These are phyloP conservation scores for Falcunculus frontatus DNA, from an alignment of 2,113 vertebrate genomes.

Conservation along the genomic window DNA sequence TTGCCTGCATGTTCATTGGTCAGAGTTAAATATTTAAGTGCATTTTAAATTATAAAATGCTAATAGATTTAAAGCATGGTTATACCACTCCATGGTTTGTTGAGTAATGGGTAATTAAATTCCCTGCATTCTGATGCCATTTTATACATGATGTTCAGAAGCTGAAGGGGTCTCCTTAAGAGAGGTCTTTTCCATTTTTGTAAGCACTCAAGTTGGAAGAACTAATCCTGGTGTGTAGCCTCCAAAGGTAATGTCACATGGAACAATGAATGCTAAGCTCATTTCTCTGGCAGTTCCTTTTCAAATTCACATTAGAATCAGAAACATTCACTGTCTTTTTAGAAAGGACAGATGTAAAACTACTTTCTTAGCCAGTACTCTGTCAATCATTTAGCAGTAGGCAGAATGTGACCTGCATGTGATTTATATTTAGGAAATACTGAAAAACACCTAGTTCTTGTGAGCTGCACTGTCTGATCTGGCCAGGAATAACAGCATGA, in stretches of 20 bases:
- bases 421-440: background rate
- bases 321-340: background rate
- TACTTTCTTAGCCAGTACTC: background rate
- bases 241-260: background rate
- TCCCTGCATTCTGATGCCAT: background rate
- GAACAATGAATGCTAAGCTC: background rate
- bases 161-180: background rate
- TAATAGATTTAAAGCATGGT: background rate
- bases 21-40: background rate
- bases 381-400: background rate
- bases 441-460: background rate
- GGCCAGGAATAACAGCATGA: background rate
- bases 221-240: background rate
- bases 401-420: background rate
- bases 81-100: background rate
- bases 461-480: background rate
- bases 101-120: background rate
- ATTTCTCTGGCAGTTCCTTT: background rate
- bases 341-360: background rate
- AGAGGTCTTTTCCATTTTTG: background rate
- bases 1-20: background rate
- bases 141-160: background rate
- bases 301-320: background rate
- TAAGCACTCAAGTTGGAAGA: background rate
- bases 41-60: background rate